phyloP scores from a whole-genome alignment of 2,797 vertebrate genomes.

The Percopsis omiscomaycus region DNA sequence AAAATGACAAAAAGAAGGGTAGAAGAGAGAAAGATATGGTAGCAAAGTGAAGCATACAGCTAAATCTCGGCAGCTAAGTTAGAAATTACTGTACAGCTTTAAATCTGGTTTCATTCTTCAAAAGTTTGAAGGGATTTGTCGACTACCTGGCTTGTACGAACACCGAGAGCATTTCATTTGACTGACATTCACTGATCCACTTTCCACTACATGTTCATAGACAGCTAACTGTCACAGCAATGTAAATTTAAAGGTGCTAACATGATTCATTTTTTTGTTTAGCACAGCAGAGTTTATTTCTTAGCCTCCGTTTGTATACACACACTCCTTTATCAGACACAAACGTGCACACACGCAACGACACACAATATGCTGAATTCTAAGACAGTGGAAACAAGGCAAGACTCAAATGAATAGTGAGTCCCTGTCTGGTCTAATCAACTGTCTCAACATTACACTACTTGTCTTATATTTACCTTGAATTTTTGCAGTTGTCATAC shows the following conservation, averaged over 20 bases:
- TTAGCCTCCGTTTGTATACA: constrained; percentile 21
- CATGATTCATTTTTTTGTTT: constrained; percentile 25
- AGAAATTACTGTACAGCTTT: background rate
- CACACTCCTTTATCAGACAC: background rate
- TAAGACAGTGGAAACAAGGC: no score
- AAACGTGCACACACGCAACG: no score
- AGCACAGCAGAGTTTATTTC: constrained; percentile 37
- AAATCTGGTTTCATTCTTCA: constrained; percentile 1
- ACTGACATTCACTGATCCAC: constrained; percentile 37
- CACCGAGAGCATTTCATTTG: constrained; percentile 24
- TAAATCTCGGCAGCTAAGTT: constrained; percentile 20
- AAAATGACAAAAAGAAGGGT: constrained; percentile 37
- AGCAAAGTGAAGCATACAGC: constrained; percentile 42
- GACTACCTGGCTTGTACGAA: constrained; percentile 25
- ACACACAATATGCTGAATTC: background rate
- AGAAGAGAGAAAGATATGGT: constrained; percentile 28
- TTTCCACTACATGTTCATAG: constrained; percentile 34
- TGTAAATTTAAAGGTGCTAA: constrained; percentile 23
- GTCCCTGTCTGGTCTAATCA: background rate
- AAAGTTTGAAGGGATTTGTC: constrained; percentile 42
- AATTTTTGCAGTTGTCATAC: no score
- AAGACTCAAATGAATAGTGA: background rate
- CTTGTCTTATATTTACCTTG: background rate
- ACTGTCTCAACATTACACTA: background rate
- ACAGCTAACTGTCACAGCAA: constrained; percentile 35